Conservation (phyloP, 2,888 invertebrate species). For the Agrochola litura region DNA sequence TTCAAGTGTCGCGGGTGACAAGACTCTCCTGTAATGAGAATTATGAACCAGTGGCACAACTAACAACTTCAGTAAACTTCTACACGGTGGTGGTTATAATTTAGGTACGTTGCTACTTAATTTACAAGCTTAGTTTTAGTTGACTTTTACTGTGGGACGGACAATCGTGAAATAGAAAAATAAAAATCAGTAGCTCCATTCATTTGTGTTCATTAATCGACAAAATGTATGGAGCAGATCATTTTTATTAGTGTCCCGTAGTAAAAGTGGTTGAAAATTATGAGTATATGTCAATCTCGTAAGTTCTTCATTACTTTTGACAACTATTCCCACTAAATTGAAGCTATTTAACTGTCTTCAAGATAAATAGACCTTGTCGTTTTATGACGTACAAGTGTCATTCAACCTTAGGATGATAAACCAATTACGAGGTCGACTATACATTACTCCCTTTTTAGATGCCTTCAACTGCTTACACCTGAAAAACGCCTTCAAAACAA, state of each 20-base stretch:
- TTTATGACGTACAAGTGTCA: background rate
- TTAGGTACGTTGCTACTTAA: background rate
- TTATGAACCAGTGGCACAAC: background rate
- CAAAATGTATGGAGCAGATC: background rate
- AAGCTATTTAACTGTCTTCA: no score
- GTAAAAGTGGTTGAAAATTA: background rate
- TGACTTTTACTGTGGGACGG: background rate
- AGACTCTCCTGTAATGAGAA: slow-evolving; percentile 10
- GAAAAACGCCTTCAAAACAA: no score
- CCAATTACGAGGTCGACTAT: background rate
- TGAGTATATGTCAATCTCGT: no score
- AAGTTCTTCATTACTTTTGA: no score
- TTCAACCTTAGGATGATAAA: background rate
- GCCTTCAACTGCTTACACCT: no score
- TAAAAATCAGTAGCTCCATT: background rate
- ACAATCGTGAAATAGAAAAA: no score
- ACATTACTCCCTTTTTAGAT: background rate
- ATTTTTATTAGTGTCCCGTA: background rate
- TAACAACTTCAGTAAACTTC: slow-evolving; percentile 22
- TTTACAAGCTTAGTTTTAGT: background rate
- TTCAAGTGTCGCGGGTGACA: slow-evolving; percentile 10
- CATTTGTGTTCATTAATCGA: background rate
- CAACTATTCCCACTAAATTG: no score
- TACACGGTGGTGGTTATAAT: background rate
- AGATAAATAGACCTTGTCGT: background rate